Evolutionary conservation across 2,888 invertebrate genomes (phyloP).

Genomic region (Malacosoma neustria): DNA sequence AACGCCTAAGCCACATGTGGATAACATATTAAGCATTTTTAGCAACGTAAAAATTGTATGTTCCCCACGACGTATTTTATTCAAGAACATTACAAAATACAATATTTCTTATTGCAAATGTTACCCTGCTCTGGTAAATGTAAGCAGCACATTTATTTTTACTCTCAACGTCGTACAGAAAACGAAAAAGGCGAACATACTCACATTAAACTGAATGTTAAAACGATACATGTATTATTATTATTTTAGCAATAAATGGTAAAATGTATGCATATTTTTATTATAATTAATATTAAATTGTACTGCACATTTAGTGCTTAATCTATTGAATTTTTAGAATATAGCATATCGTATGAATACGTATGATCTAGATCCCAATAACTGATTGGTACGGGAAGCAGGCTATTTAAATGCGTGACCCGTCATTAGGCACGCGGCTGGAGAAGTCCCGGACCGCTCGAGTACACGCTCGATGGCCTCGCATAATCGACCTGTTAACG

Average conservation of each 20-base stretch:
- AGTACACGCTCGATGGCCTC: slow-evolving; percentile 49
- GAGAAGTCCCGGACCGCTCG: slow-evolving; percentile 35
- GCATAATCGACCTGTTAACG: slow-evolving; percentile 66
- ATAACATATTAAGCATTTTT: slow-evolving; percentile 37
- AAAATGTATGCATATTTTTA: neutral
- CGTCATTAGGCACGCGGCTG: slow-evolving; percentile 55
- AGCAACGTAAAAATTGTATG: slow-evolving; percentile 36
- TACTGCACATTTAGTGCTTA: neutral
- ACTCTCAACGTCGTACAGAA: neutral
- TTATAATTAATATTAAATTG: neutral
- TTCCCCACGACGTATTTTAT: slow-evolving; percentile 24
- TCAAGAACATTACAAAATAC: slow-evolving; percentile 11
- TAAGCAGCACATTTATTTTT: slow-evolving; percentile 12
- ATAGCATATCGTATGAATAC: neutral
- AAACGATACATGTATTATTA: neutral
- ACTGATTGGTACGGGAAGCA: slow-evolving; percentile 46
- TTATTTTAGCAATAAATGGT: neutral
- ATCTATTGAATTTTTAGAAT: neutral
- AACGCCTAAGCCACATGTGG: slow-evolving; percentile 28
- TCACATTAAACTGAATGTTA: slow-evolving; percentile 22
- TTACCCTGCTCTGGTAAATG: slow-evolving; percentile 13
- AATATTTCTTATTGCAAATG: slow-evolving; percentile 16
- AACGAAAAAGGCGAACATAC: slow-evolving; percentile 5
- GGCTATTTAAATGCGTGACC: slow-evolving; percentile 68
- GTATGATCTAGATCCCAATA: slow-evolving; percentile 25